Percentiles rank a stretch among this genome's conserved stretches.
phyloP scores from a whole-genome alignment of 2,797 vertebrate species.

The Rhinophrynus dorsalis region DNA sequence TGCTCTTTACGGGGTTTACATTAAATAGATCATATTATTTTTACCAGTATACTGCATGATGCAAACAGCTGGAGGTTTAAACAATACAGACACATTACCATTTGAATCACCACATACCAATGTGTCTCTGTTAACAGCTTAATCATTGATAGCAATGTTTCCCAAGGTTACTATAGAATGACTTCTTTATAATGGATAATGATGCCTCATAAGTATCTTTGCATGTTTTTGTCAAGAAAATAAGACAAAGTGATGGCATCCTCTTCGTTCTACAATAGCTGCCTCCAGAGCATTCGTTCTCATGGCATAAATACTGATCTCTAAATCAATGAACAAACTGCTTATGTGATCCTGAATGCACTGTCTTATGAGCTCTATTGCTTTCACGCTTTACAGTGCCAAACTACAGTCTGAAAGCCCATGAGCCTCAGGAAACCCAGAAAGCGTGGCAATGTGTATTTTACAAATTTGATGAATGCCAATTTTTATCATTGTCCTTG shows the following conservation, averaged over 20 bases:
- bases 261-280: constrained; percentile 58
- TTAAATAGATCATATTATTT: background rate
- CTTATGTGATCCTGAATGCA: constrained; percentile 43
- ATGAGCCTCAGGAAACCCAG: constrained; percentile 41
- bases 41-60: background rate
- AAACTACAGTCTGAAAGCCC: constrained; percentile 58
- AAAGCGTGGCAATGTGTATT: constrained; percentile 36
- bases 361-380: constrained; percentile 54
- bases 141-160: constrained; percentile 32
- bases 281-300: constrained; percentile 59
- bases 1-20: no score
- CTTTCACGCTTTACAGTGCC: constrained; percentile 59
- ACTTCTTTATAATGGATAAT: constrained; percentile 36
- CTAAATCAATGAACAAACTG: constrained; percentile 63
- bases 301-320: constrained; percentile 57
- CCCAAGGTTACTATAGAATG: constrained; percentile 45
- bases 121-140: constrained; percentile 29
- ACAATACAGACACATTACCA: constrained; percentile 2
- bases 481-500: constrained; percentile 40
- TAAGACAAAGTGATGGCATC: constrained; percentile 43
- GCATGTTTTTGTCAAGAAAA: constrained; percentile 41
- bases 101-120: constrained; percentile 13
- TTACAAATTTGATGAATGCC: constrained; percentile 34
- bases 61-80: constrained; percentile 1
- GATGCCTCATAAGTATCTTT: constrained; percentile 39